phyloP scores from a whole-genome alignment of 2,888 invertebrate species.

The Tridacna crocea region DNA sequence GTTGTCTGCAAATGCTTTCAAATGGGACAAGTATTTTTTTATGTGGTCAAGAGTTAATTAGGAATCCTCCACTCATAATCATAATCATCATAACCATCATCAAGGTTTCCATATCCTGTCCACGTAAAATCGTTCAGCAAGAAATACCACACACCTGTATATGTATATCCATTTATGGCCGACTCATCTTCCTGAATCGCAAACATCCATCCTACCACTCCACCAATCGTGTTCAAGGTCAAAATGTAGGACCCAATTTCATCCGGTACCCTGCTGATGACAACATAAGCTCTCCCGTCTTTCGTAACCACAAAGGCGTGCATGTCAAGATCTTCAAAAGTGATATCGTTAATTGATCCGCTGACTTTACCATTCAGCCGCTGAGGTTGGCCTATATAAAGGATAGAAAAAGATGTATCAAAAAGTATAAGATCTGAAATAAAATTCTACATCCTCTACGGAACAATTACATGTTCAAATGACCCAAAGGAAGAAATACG shows the following conservation, averaged over 20 bases:
- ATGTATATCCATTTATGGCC: constrained; percentile 94
- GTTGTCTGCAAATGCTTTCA: too few relatives aligned
- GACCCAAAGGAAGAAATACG: too few relatives aligned
- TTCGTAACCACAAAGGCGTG: constrained; percentile 95
- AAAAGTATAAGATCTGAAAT: too few relatives aligned
- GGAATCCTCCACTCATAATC: too few relatives aligned
- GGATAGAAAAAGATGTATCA: not conserved
- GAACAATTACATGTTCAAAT: too few relatives aligned
- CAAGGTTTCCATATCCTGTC: too few relatives aligned
- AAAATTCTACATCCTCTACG: too few relatives aligned
- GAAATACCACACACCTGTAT: constrained; percentile 82
- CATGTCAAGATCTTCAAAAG: constrained; percentile 91
- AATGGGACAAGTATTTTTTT: too few relatives aligned
- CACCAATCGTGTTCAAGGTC: constrained; percentile 92
- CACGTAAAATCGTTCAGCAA: too few relatives aligned
- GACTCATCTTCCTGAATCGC: constrained; percentile 90
- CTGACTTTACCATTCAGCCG: constrained; percentile 95
- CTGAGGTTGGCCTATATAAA: constrained; percentile 89
- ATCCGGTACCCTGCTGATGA: constrained; percentile 92
- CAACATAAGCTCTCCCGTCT: constrained; percentile 88
- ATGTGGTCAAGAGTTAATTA: too few relatives aligned
- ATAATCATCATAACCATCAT: too few relatives aligned
- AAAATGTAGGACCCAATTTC: constrained; percentile 92
- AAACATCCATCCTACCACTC: constrained; percentile 96
- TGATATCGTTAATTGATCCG: constrained; percentile 92